Evolutionary conservation across 2,113 vertebrate genomes (phyloP), one percentile per base, ranked within the genome.

Genomic region (Echinops telfairi): DNA sequence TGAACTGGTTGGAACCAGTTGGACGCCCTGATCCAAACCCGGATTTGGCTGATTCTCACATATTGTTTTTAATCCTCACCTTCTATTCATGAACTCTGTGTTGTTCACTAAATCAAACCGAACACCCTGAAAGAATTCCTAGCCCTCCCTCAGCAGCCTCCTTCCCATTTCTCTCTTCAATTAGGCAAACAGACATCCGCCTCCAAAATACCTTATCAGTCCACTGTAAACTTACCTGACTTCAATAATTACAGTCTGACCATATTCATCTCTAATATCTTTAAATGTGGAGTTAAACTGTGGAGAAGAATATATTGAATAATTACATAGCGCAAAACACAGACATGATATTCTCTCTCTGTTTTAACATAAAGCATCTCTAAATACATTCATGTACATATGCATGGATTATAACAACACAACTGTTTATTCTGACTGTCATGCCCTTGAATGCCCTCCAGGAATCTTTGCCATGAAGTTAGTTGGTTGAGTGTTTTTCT

Each of bases 211-310:
- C 10, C 40, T n/a, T 23, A 5, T 8, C 0, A 0, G 86, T 11
- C 47, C 53, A 15, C 0, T 53, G n/a, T 12, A 76, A 66, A 97
- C 98, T 98, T 97, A 98, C 98, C 33, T 29, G n/a, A 98, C 64
- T 64, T 38, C 0, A 40, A 3, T 0, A 0, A 98, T 97, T 75
- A 96, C 1, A 1, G 97, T 98, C 87, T 97, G 20, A 3, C 0
- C 0, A 22, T 60, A 98, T 10, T 0, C 17, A 36, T 3, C 19
- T 1, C 1, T 22, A 27, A 33, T 20, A 73, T 2, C 0, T 0
- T 0, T 0, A 0, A 98, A 78, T 68, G 0, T 2, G 0, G 0
- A 0, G 0, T 0, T 0, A 88, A 98, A 98, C 98, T 98, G 62
- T 23, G 95, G 94, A 97, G 16, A 96, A 96, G 23, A 93, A 83